A percentile compares a stretch with the other conserved stretches of the same genome.
Evolutionary conservation across 2,113 vertebrate species (phyloP).

Genomic region (Eulacestoma nigropectus): DNA sequence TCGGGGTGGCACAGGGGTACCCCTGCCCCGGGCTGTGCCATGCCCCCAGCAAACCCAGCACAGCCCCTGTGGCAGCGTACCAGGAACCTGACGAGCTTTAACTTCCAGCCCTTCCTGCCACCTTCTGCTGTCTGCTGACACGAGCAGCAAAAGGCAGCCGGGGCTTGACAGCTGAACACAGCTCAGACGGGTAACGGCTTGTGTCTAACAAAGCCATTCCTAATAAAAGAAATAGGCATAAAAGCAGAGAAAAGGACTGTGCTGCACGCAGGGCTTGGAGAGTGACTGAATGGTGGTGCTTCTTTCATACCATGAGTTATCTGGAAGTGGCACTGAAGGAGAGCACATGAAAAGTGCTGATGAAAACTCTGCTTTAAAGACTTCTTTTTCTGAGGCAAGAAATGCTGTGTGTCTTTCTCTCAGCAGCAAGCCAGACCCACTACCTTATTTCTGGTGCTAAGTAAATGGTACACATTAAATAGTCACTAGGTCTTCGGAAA

Average conservation of each 20-base stretch:
- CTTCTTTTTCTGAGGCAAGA: background rate
- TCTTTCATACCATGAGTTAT: background rate
- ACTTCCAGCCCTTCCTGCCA: background rate
- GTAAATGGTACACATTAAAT: background rate
- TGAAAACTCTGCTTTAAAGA: constrained; percentile 20
- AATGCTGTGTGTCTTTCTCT: background rate
- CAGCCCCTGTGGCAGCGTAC: background rate
- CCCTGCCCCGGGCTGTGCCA: background rate
- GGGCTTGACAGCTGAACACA: background rate
- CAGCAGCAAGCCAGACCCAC: background rate
- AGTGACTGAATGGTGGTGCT: background rate
- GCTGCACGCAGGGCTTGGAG: background rate
- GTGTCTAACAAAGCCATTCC: constrained; percentile 20
- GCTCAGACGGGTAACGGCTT: background rate
- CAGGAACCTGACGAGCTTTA: background rate
- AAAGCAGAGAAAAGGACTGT: background rate
- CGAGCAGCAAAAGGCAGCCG: background rate
- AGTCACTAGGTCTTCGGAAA: background rate
- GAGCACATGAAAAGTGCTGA: background rate
- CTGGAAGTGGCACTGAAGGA: background rate
- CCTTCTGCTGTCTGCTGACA: background rate
- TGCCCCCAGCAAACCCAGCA: background rate
- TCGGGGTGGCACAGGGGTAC: background rate
- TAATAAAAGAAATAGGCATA: background rate
- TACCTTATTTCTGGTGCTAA: background rate